These are phyloP conservation scores for Cephus cinctus DNA, from an alignment of 1,140 invertebrate species.

Conservation along the genomic window DNA sequence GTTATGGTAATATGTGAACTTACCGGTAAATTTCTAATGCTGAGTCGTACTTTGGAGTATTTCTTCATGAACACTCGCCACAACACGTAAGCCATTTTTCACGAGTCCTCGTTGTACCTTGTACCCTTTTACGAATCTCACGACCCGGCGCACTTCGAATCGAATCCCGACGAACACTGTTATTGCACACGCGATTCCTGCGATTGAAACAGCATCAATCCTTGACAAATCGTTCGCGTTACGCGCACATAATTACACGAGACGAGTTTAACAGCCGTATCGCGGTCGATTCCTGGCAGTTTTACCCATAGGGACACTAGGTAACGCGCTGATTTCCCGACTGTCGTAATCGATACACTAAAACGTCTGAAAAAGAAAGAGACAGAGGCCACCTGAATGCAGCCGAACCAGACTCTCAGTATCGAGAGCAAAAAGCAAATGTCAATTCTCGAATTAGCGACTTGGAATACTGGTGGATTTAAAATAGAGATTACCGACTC, in stretches of 20 bases:
- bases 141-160: conserved; percentile 5
- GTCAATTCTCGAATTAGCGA: conserved; percentile 4
- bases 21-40: conserved; percentile 51
- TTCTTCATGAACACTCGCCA: conserved; percentile 57
- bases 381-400: no score
- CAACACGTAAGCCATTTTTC: conserved; percentile 53
- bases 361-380: no score
- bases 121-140: conserved; percentile 9
- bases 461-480: no score
- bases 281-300: background rate
- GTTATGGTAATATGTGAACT: no score
- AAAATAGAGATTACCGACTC: background rate
- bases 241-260: background rate
- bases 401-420: background rate
- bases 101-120: conserved; percentile 15
- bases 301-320: background rate
- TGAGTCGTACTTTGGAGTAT: conserved; percentile 54
- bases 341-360: background rate
- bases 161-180: conserved; percentile 9
- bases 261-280: background rate
- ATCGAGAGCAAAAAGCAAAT: background rate
- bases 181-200: no score
- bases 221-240: background rate
- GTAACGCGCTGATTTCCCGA: background rate
- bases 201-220: background rate